phyloP scores from a whole-genome alignment of 2,888 invertebrate species.

The Spicauda simplicius region DNA sequence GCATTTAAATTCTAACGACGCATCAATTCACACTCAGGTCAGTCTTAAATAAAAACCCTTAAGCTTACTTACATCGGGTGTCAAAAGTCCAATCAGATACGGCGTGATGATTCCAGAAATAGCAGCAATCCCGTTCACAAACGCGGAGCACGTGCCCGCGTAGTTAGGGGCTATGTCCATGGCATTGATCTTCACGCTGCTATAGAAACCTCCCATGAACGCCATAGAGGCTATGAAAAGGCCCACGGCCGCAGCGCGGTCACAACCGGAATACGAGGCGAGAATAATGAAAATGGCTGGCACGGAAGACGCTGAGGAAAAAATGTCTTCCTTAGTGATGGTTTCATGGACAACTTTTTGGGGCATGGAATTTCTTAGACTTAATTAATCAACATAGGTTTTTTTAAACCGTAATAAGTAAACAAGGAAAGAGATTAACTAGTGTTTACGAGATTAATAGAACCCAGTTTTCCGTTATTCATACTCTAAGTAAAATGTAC shows the following conservation, averaged over 20 bases:
- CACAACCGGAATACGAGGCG: slow-evolving; percentile 87
- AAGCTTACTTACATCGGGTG: slow-evolving; percentile 81
- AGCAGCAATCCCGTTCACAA: slow-evolving; percentile 86
- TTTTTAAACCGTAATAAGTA: neutral
- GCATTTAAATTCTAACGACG: too few species aligned
- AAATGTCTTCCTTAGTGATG: slow-evolving; percentile 51
- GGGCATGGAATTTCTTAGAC: neutral
- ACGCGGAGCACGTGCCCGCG: slow-evolving; percentile 86
- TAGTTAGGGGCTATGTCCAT: slow-evolving; percentile 87
- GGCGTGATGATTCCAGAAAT: slow-evolving; percentile 86
- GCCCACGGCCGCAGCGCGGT: slow-evolving; percentile 74
- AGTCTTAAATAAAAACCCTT: too few species aligned
- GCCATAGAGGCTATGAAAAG: slow-evolving; percentile 86
- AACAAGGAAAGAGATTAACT: too few species aligned
- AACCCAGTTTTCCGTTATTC: too few species aligned
- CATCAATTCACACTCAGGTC: too few species aligned
- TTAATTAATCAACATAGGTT: neutral
- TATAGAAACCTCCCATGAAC: slow-evolving; percentile 89
- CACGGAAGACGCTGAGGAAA: slow-evolving; percentile 83
- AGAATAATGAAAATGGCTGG: slow-evolving; percentile 86
- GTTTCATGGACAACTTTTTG: slow-evolving; percentile 46
- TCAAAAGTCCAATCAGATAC: slow-evolving; percentile 84
- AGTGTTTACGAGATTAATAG: too few species aligned
- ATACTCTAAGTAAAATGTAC: too few species aligned
- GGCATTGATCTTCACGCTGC: slow-evolving; percentile 87